Base-by-base conservation (phyloP, 1,140 invertebrate genomes). In the Antheraea mylitta region DNA sequence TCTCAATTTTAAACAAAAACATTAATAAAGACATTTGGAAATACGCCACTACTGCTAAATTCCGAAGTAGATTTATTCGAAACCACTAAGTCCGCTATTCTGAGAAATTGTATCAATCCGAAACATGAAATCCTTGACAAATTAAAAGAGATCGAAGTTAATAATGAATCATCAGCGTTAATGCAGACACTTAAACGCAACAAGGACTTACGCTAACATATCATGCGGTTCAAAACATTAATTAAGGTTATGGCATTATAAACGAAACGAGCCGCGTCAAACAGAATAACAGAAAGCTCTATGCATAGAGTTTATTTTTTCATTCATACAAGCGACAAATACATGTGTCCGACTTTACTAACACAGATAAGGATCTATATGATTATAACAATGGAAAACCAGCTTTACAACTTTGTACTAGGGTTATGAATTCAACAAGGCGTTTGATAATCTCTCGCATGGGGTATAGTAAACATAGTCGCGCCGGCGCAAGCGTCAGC, bases 251-350 rank as follows among this genome's bases (percentile, higher is more conserved):
- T 75, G 71, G 74, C 72, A n/a, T 53, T 61, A 74, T 81, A 86
- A 79, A 76, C 84, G 82, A 87, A 89, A 85, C 78, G 76, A 76
- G 77, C 77, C 74, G 81, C 78, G 76, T 77, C 73, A 76, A 81
- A 53, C 45, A 53, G 45, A 53, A 53, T 53, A 53, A 82, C 86
- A 81, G 81, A 89, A 91, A 89, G 85, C 85, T 87, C 84, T 85
- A 84, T 86, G 80, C 78, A 77, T 79, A 76, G 74, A 84, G 86
- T 88, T 85, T 89, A 89, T 90, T 87, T 85, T 70, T 91, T 89
- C 89, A 91, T 91, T 91, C 89, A 90, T 91, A 82, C 76, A 79
- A 82, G 85, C 82, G 86, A 89, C 85, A 84, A 85, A 91, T 89
- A 89, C 87, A 87, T 86, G 81, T 86, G 86, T 84, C 81, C 81